Conservation (phyloP, 2,888 invertebrate species). For the Nasonovia ribisnigri region DNA sequence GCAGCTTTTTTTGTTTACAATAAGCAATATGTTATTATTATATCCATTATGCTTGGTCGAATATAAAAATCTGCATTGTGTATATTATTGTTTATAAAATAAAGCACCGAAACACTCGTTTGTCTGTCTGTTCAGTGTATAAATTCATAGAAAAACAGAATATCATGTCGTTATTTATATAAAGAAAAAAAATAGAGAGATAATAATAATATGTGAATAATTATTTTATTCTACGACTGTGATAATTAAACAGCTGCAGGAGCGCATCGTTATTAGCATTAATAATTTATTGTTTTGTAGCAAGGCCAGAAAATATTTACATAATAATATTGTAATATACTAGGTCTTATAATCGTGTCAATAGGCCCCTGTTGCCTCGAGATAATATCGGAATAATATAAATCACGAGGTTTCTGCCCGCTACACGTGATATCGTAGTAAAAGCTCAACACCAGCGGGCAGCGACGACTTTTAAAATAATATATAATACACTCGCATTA, state of each 20-base stretch:
- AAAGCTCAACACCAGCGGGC: not conserved
- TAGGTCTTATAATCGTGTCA: not conserved
- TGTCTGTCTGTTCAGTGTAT: constrained; percentile 17
- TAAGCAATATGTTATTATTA: not conserved
- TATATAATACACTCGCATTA: not conserved
- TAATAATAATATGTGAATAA: not conserved
- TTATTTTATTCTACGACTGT: not conserved
- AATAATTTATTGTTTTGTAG: not conserved
- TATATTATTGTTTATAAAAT: constrained; percentile 34
- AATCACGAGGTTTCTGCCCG: not conserved
- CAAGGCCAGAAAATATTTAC: not conserved
- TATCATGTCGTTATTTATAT: not conserved
- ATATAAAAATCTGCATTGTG: not conserved
- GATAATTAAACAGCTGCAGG: not conserved
- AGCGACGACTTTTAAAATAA: not conserved
- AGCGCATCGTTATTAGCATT: not conserved
- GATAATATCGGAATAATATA: not conserved
- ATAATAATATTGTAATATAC: too few relatives aligned
- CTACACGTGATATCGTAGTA: not conserved
- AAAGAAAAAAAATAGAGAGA: not conserved
- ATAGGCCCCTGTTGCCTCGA: not conserved
- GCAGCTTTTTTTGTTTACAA: not conserved
- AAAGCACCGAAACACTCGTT: not conserved
- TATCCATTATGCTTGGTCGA: not conserved
- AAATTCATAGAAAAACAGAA: not conserved